These are phyloP conservation scores for Siphonodentalium dalli DNA, from an alignment of 2,888 invertebrate species.

Conservation along the genomic window DNA sequence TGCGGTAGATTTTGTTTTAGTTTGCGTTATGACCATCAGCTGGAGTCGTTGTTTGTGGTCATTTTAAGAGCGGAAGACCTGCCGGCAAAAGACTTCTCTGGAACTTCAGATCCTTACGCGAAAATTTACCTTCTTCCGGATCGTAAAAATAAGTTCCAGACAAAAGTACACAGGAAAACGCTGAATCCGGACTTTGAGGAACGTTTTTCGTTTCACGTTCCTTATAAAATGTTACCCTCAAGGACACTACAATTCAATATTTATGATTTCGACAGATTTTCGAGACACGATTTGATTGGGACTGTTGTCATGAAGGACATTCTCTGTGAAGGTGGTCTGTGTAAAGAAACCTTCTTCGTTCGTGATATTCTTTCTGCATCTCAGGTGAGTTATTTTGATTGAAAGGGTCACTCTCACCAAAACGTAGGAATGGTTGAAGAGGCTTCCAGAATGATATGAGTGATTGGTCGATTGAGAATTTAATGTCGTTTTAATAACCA, in stretches of 20 bases:
- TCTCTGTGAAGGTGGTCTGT: conserved; percentile 78
- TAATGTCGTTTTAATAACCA: neutral
- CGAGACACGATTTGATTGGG: conserved; percentile 85
- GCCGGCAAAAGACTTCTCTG: conserved; percentile 84
- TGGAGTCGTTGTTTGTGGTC: conserved; percentile 81
- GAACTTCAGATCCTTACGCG: conserved; percentile 87
- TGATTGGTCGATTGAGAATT: neutral
- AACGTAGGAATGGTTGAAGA: neutral
- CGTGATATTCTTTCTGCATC: conserved; percentile 80
- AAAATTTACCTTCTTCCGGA: conserved; percentile 85
- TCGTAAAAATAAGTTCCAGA: conserved; percentile 84
- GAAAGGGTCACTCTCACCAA: neutral
- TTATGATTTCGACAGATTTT: conserved; percentile 88
- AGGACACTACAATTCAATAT: conserved; percentile 85
- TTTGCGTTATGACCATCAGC: conserved; percentile 80
- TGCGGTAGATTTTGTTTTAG: conserved; percentile 84
- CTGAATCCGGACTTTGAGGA: conserved; percentile 84
- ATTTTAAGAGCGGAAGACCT: conserved; percentile 77
- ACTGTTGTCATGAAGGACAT: conserved; percentile 83
- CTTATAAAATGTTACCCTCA: conserved; percentile 77
- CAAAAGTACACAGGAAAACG: conserved; percentile 80
- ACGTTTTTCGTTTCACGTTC: conserved; percentile 82
- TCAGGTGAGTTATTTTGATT: conserved; percentile 42
- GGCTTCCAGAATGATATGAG: neutral
- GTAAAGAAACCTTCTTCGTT: conserved; percentile 82